Evolutionary conservation across 2,888 invertebrate species (phyloP), one percentile per base, ranked within the genome.

Genomic region (Drosophila infuscata): DNA sequence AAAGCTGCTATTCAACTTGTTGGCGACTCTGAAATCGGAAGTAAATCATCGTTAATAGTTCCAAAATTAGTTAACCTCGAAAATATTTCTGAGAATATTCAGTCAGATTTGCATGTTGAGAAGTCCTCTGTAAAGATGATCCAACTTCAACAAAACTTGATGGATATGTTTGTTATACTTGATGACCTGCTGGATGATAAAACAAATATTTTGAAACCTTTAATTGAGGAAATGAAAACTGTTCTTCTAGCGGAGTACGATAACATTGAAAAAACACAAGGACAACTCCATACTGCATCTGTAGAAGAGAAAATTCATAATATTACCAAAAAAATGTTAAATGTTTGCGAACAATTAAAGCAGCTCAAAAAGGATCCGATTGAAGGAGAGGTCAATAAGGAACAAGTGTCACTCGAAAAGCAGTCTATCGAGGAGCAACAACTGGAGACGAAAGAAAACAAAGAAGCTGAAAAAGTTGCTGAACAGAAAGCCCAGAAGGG

Each of bases 91-190:
- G 67, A 81, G 41, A 71, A 62, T 33, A 76, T 82, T 48, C 66
- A 66, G 33, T 38, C 57, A 0, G 33, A 58, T 3, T 38, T 41
- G 6, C 64, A 69, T 32, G 51, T 83, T 12, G 81, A 88, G 38
- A 91, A 89, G 33, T 82, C 86, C 3, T 83, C 91, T 9, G 83
- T 77, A 33, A 82, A 82, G 59, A 88, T 91, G 81, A 82, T 92
- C 12, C 71, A 82, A n/a, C 38, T 92, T 17, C 92, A 92, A 53
- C 86, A 89, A 33, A 85, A 80, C 29, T 38, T 92, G 5, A 92
- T 92, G 92, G 88, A 91, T 11, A 70, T 82, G 17, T 91, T 89
- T 49, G 81, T 91, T 11, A 79, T 88, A 20, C 72, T 84, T 51
- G 91, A 91, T 46, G 91, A 91, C 33, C 53, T 90, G 3, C 33